Base-by-base conservation (phyloP, 2,888 invertebrate genomes). In the Pachliopta kotzebuea region DNA sequence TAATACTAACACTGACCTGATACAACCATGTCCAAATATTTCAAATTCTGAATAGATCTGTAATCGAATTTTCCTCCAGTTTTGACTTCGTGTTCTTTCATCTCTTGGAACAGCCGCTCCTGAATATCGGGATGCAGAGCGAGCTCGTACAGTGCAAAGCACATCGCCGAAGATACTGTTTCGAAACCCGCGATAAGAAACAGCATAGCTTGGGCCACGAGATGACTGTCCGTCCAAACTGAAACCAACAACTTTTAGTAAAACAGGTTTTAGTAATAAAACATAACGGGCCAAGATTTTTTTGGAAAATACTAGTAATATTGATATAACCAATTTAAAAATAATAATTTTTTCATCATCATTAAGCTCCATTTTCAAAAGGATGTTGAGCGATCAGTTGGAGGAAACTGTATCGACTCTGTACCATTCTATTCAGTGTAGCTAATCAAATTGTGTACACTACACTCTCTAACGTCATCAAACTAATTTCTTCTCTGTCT, bases 21-120 rank as follows among this genome's bases (percentile, higher is more conserved):
- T 0, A 94, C 75, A 0, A 94, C 93, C 93, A 93, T 93, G 65
- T 94, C 94, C 84, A 94, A 75, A 67, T 94, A 94, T 21, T 86
- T 86, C 93, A 94, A 90, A 29, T 83, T 85, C 65, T 90, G 84
- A 0, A 94, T 77, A 0, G 84, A 82, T 29, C 92, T 93, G 68
- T 93, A 94, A 56, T 84, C 87, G 0, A 93, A 77, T 20, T 83
- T 84, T 4, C 85, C 88, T 0, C 80, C 86, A 7, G 84, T 83
- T n/a, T 86, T 84, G 0, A 69, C 72, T 8, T 88, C 77, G 3
- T 88, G 83, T 24, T 92, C 88, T 20, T 80, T 85, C 45, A 95
- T 92, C 81, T 95, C 94, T 55, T 87, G 72, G 2, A 84, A 85
- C 0, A 95, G 78, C 61, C 77, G 88, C 4, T 90, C 84, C 75